Evolutionary conservation across 1,140 invertebrate species (phyloP).

Genomic region (Wasmannia auropunctata): DNA sequence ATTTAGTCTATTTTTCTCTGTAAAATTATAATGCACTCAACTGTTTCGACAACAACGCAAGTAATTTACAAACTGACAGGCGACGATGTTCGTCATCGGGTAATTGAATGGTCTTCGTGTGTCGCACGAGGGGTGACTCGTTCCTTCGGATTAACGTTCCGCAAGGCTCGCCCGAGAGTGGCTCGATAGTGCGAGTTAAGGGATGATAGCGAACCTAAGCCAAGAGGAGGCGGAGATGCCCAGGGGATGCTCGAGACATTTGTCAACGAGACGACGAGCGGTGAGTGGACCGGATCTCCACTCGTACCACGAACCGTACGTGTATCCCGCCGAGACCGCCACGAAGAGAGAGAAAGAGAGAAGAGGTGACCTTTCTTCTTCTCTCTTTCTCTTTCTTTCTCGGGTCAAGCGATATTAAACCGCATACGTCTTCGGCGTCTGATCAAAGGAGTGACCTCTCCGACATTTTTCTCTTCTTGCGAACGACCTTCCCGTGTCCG

Average conservation of each 20-base stretch:
- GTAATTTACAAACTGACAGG: constrained; percentile 57
- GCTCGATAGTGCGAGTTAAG: constrained; percentile 78
- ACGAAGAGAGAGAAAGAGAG: constrained; percentile 41
- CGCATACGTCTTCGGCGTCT: constrained; percentile 81
- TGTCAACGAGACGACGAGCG: constrained; percentile 83
- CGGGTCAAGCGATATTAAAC: constrained; percentile 81
- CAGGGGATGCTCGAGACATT: constrained; percentile 83
- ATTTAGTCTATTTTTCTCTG: background rate
- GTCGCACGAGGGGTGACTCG: constrained; percentile 76
- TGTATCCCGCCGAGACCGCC: constrained; percentile 81
- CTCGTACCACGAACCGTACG: constrained; percentile 73
- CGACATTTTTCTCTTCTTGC: constrained; percentile 39
- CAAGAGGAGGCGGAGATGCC: constrained; percentile 67
- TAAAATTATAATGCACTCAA: background rate
- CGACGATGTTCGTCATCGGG: constrained; percentile 66
- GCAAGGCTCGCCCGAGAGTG: constrained; percentile 65
- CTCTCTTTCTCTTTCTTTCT: constrained; percentile 31
- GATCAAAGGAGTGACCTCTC: constrained; percentile 69
- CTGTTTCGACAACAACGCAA: background rate
- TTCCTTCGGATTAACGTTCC: constrained; percentile 75
- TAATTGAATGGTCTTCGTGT: constrained; percentile 80
- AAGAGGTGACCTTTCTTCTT: constrained; percentile 72
- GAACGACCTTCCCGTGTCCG: constrained; percentile 43
- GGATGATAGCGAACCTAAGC: constrained; percentile 72
- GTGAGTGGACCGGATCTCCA: constrained; percentile 81